phyloP scores from a whole-genome alignment of 2,888 invertebrate genomes.

The Archips xylosteana region DNA sequence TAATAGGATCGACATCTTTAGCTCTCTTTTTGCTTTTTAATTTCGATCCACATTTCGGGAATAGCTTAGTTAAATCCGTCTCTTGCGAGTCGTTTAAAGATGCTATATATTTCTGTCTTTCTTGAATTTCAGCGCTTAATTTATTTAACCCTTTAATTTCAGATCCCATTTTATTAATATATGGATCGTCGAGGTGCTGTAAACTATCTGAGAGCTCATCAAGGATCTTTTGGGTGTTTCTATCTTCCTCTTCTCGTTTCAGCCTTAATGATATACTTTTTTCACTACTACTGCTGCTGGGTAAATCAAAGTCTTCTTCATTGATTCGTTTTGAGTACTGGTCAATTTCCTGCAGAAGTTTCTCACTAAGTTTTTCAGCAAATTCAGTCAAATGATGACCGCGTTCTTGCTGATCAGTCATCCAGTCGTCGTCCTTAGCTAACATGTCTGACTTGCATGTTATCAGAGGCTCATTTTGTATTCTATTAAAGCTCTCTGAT shows the following conservation, averaged over 20 bases:
- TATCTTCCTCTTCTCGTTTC: slow-evolving; percentile 79
- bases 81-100: slow-evolving; percentile 82
- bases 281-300: slow-evolving; percentile 81
- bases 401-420: slow-evolving; percentile 84
- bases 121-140: slow-evolving; percentile 84
- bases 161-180: slow-evolving; percentile 85
- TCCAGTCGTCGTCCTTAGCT: slow-evolving; percentile 84
- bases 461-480: slow-evolving; percentile 82
- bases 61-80: slow-evolving; percentile 76
- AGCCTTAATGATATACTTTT: slow-evolving; percentile 81
- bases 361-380: slow-evolving; percentile 93
- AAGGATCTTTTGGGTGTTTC: slow-evolving; percentile 79
- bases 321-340: slow-evolving; percentile 83
- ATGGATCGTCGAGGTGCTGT: slow-evolving; percentile 86
- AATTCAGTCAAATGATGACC: slow-evolving; percentile 91
- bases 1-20: slow-evolving; percentile 80
- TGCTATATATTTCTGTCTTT: slow-evolving; percentile 85
- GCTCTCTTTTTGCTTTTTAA: slow-evolving; percentile 82
- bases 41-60: slow-evolving; percentile 80
- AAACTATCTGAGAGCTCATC: slow-evolving; percentile 81
- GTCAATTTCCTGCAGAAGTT: slow-evolving; percentile 91
- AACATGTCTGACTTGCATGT: slow-evolving; percentile 83
- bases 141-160: slow-evolving; percentile 86
- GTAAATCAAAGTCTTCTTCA: slow-evolving; percentile 82
- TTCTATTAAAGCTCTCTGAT: slow-evolving; percentile 82